Conservation (phyloP, 2,888 invertebrate genomes). For the Zaprionus lineosus region DNA sequence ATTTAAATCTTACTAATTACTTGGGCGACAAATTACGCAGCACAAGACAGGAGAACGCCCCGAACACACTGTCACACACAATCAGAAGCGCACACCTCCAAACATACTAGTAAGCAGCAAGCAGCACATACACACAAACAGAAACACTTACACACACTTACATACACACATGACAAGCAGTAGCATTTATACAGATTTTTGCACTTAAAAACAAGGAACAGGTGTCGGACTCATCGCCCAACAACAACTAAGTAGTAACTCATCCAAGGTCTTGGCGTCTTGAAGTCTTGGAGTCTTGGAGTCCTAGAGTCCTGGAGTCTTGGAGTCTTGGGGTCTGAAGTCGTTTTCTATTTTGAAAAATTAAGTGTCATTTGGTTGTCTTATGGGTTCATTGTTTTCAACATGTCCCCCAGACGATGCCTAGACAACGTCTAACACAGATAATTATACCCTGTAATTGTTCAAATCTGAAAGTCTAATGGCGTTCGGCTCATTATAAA, state of each 20-base stretch:
- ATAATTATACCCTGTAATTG: background rate
- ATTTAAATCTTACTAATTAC: constrained; percentile 82
- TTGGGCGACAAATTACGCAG: constrained; percentile 80
- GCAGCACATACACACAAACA: too few relatives aligned
- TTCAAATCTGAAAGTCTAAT: too few relatives aligned
- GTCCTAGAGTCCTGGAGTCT: background rate
- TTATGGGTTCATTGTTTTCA: constrained; percentile 60
- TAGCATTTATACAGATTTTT: constrained; percentile 38
- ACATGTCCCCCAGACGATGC: constrained; percentile 22
- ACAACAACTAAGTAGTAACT: background rate
- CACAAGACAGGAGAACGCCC: constrained; percentile 30
- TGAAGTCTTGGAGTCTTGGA: background rate
- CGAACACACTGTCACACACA: constrained; percentile 23
- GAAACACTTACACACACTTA: constrained; percentile 6
- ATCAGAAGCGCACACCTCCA: constrained; percentile 6
- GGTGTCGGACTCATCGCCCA: constrained; percentile 36
- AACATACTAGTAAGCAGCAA: too few relatives aligned
- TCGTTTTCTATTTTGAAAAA: constrained; percentile 67
- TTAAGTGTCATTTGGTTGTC: constrained; percentile 70
- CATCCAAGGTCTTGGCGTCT: background rate
- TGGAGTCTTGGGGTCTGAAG: constrained; percentile 6
- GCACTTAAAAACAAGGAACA: constrained; percentile 40
- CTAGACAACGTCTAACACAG: constrained; percentile 13
- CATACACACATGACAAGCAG: background rate
- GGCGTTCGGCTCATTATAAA: too few relatives aligned